Base-by-base conservation (phyloP, 1,140 invertebrate species). In the Hydropsyche tenuis region DNA sequence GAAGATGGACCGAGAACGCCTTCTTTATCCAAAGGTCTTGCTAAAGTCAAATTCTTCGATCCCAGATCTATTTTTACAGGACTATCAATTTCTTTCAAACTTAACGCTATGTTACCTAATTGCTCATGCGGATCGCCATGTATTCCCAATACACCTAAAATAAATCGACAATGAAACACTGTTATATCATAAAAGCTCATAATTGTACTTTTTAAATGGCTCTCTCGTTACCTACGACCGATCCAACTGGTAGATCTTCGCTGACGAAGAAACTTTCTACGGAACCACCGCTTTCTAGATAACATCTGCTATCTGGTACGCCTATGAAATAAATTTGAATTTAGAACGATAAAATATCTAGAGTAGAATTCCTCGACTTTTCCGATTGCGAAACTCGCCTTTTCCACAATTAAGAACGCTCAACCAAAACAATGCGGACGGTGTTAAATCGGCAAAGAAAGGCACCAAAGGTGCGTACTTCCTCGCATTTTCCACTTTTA, bases 211-310 rank as follows among this genome's bases (percentile, higher is more conserved):
- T n/a, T n/a, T n/a, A n/a, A n/a, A 37, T 3, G 30, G 9, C 30
- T 4, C 3, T 43, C 11, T 51, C 12, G 72, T 79, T 83, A 83
- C 93, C 94, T 62, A 96, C 89, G 43, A 90, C 88, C 71, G 90
- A 90, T 72, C 94, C 93, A 37, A 96, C 90, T 11, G 89, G 86
- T 16, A 91, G 83, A 81, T 95, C 93, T 86, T 96, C 95, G 80
- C 90, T 91, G 73, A 96, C 93, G 80, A 95, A 94, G 79, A 96
- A 94, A 81, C 92, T 95, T 81, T 95, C 94, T 1, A 94, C 93
- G 0, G 95, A 94, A 25, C 93, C 93, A 25, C 94, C 95, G 78
- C 92, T 94, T 82, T 94, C 92, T 79, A 97, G 82, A 82, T 93
- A 96, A 81, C 95, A 97, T 80, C 94, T 87, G 79, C 92, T 93